phyloP scores from a whole-genome alignment of 2,888 invertebrate genomes.

The Protula sp. region DNA sequence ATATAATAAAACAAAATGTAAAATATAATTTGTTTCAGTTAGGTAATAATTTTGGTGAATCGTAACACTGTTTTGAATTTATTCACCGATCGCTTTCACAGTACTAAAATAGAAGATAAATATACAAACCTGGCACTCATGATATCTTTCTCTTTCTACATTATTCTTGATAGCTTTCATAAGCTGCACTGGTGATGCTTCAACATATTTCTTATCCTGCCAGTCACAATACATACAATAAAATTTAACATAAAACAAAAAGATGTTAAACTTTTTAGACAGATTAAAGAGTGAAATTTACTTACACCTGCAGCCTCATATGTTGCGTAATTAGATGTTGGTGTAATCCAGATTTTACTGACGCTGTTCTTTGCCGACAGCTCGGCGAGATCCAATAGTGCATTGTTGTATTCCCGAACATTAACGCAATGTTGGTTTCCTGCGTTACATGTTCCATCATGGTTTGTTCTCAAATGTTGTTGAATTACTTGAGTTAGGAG shows the following conservation, averaged over 20 bases:
- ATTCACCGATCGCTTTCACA: too few relatives aligned
- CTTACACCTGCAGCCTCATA: constrained; percentile 22
- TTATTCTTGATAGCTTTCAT: constrained; percentile 52
- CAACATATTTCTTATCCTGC: constrained; percentile 31
- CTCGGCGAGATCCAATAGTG: constrained; percentile 3
- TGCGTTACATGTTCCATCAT: constrained; percentile 28
- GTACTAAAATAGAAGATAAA: background rate
- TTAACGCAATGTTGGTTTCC: constrained; percentile 29
- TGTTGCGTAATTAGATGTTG: constrained; percentile 35
- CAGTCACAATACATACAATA: background rate
- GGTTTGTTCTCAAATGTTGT: constrained; percentile 31
- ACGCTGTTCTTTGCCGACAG: constrained; percentile 1
- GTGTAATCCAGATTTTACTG: constrained; percentile 35
- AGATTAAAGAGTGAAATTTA: background rate
- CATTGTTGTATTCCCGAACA: constrained; percentile 18
- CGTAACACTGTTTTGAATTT: background rate
- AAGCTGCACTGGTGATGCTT: constrained; percentile 37
- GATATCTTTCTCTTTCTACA: constrained; percentile 75
- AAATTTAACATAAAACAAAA: background rate
- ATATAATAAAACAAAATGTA: too few relatives aligned
- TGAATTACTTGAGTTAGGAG: constrained; percentile 1
- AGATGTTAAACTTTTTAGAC: background rate
- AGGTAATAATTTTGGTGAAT: too few relatives aligned
- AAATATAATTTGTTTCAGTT: too few relatives aligned
- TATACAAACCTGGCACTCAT: constrained; percentile 53